These are phyloP conservation scores for Chelonia mydas DNA, from an alignment of 2,797 vertebrate genomes.

Conservation along the genomic window DNA sequence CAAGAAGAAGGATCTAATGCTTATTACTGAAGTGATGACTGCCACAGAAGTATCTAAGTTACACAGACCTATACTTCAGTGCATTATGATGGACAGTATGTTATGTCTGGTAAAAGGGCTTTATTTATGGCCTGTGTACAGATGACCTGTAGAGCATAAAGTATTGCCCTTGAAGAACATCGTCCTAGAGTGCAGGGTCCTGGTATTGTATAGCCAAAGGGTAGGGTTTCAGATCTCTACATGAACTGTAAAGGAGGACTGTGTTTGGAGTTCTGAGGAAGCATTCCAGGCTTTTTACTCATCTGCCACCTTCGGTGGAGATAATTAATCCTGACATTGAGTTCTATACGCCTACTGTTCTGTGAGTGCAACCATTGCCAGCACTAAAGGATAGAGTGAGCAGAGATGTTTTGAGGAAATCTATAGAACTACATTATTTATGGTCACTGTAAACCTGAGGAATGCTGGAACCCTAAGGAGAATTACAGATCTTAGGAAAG, in stretches of 20 bases:
- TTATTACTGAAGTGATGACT: slow-evolving; percentile 28
- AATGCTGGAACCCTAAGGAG: fast-evolving
- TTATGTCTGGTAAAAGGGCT: background rate
- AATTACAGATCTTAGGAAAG: background rate
- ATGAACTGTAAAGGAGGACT: background rate
- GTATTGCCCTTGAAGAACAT: background rate
- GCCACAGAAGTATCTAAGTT: background rate
- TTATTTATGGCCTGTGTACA: background rate
- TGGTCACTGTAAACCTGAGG: background rate
- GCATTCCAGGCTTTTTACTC: background rate
- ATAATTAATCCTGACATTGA: fast-evolving
- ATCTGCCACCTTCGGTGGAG: background rate
- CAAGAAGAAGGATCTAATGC: slow-evolving; percentile 38
- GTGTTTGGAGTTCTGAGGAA: background rate
- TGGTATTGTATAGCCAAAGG: background rate
- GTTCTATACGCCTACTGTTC: background rate
- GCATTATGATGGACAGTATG: background rate
- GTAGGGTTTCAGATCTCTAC: background rate
- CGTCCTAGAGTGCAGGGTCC: background rate
- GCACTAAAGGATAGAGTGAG: fast-evolving
- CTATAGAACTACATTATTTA: background rate
- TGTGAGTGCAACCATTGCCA: background rate
- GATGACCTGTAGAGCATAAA: background rate
- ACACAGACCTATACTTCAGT: background rate
- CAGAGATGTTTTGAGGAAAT: background rate